A percentile compares a stretch with the other conserved stretches of the same genome.
These are phyloP conservation scores for Sarcophaga caerulescens DNA, from an alignment of 2,888 invertebrate genomes.

Conservation along the genomic window DNA sequence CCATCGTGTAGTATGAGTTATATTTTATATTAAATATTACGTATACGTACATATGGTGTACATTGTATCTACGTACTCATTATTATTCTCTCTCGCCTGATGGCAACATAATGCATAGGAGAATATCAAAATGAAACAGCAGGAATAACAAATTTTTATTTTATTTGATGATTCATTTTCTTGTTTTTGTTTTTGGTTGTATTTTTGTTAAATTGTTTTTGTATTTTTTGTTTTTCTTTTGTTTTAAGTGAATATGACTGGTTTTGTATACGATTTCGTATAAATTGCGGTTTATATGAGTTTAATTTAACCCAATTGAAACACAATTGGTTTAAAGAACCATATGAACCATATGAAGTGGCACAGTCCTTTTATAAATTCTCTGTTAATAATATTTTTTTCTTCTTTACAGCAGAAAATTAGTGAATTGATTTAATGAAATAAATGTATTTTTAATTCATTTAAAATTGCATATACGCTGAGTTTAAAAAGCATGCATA, in stretches of 20 bases:
- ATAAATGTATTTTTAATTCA: no score
- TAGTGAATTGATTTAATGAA: no score
- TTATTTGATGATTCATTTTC: conserved; percentile 12
- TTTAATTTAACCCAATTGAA: conserved; percentile 14
- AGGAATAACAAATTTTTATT: background rate
- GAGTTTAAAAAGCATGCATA: no score
- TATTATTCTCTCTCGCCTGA: background rate
- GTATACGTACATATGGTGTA: conserved; percentile 37
- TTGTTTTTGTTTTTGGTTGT: background rate
- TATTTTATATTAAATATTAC: conserved; percentile 45
- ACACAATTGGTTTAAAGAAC: background rate
- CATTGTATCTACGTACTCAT: background rate
- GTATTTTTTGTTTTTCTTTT: no score
- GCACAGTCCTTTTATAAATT: no score
- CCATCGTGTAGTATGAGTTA: conserved; percentile 58
- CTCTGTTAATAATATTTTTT: background rate
- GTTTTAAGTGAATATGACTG: background rate
- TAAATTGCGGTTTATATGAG: background rate
- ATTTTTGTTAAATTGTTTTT: conserved; percentile 13
- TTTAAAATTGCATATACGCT: no score
- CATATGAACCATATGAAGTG: background rate
- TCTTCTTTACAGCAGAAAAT: background rate
- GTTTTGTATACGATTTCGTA: background rate
- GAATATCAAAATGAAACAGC: background rate
- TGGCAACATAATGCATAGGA: conserved; percentile 2